phyloP scores from a whole-genome alignment of 2,797 vertebrate genomes.

The Xenops minutus region DNA sequence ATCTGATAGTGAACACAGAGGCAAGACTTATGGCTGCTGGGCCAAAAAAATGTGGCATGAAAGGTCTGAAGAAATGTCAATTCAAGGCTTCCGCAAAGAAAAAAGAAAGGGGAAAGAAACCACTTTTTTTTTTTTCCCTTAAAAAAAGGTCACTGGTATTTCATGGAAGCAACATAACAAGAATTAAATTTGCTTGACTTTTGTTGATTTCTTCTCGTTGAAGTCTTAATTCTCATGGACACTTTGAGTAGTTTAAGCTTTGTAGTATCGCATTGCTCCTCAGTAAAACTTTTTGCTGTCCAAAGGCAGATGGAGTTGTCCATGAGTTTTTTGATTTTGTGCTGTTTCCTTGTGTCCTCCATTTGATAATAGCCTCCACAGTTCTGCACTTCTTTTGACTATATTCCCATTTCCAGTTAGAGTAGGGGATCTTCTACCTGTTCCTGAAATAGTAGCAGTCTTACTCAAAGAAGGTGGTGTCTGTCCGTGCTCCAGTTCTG shows the following conservation, averaged over 20 bases:
- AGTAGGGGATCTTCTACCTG: not conserved
- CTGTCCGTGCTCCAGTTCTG: not conserved
- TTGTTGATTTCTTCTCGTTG: not conserved
- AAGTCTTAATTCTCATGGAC: not conserved
- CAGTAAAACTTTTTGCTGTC: not conserved
- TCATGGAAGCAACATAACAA: not conserved
- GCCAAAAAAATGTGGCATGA: not conserved
- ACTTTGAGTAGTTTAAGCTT: not conserved
- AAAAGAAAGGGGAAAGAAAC: not conserved
- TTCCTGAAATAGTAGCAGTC: not conserved
- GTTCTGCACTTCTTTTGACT: not conserved
- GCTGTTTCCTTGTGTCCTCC: not conserved
- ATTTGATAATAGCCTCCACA: not conserved
- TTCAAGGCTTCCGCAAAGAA: not conserved
- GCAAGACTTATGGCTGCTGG: not conserved
- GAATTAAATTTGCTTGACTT: not conserved
- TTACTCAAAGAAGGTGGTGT: not conserved
- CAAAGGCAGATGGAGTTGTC: not conserved
- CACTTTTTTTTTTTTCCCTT: accelerated
- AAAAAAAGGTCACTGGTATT: not conserved
- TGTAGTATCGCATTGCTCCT: not conserved
- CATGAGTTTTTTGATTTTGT: not conserved
- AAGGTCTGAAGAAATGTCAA: not conserved
- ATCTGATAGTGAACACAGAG: not conserved
- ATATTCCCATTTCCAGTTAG: not conserved